These are phyloP conservation scores for Bimastos eiseni DNA, from an alignment of 2,888 invertebrate species.

Conservation along the genomic window DNA sequence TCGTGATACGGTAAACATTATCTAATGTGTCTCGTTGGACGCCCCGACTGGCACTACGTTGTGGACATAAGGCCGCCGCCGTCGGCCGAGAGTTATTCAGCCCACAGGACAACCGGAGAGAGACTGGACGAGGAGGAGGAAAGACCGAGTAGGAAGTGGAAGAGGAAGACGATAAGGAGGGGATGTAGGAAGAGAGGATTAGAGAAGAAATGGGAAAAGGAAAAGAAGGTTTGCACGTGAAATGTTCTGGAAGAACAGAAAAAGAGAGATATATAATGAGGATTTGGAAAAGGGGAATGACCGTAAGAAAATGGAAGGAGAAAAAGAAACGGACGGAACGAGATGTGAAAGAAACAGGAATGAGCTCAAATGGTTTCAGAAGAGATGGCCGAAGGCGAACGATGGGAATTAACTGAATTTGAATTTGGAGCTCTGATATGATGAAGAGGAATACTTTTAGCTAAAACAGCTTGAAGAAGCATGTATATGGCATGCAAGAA, in stretches of 20 bases:
- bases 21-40: neutral
- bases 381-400: too few relatives aligned
- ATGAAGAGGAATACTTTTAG: too few relatives aligned
- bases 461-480: too few relatives aligned
- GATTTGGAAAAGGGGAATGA: too few relatives aligned
- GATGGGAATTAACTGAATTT: too few relatives aligned
- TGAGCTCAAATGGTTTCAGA: too few relatives aligned
- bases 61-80: neutral
- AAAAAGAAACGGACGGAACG: neutral
- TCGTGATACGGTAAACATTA: conserved; percentile 13
- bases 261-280: neutral
- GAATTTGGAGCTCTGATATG: too few relatives aligned
- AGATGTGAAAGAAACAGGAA: neutral
- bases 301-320: neutral
- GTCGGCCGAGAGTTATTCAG: neutral
- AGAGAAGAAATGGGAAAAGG: neutral
- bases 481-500: too few relatives aligned
- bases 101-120: neutral
- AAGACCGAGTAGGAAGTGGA: neutral
- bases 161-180: neutral
- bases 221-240: neutral
- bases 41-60: conserved; percentile 6
- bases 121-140: too few relatives aligned
- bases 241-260: neutral
- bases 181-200: neutral